A percentile compares a stretch with the other conserved stretches of the same genome.
Conservation (phyloP, 2,797 vertebrate species). For the Cuniculus paca region DNA sequence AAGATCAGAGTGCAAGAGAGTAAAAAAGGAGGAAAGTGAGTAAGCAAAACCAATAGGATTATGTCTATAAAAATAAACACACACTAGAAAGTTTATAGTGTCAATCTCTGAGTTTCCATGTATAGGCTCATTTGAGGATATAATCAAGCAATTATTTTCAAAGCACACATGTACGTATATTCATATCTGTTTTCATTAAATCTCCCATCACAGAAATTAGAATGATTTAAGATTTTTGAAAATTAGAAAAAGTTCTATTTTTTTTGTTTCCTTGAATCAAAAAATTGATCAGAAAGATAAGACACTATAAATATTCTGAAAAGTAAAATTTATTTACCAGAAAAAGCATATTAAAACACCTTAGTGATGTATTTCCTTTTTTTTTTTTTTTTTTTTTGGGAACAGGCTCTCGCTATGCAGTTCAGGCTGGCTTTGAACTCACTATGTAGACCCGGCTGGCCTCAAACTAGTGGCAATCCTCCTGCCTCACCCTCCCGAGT, state of each 20-base stretch:
- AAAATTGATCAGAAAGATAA: background rate
- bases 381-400: background rate
- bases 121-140: background rate
- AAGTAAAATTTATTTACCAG: background rate
- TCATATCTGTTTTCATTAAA: background rate
- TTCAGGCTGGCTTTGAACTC: background rate
- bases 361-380: background rate
- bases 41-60: background rate
- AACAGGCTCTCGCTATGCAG: background rate
- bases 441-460: background rate
- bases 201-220: background rate
- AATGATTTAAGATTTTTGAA: background rate
- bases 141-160: background rate
- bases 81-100: background rate
- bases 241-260: background rate
- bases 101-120: background rate
- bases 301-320: constrained; percentile 13
- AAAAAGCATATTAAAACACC: background rate
- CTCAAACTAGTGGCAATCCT: background rate
- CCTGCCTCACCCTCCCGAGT: background rate
- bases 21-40: background rate
- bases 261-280: constrained; percentile 26
- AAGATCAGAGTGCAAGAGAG: background rate
- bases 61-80: background rate
- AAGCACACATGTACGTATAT: background rate